phyloP scores from a whole-genome alignment of 2,797 vertebrate genomes.

The Uromys caudimaculatus region DNA sequence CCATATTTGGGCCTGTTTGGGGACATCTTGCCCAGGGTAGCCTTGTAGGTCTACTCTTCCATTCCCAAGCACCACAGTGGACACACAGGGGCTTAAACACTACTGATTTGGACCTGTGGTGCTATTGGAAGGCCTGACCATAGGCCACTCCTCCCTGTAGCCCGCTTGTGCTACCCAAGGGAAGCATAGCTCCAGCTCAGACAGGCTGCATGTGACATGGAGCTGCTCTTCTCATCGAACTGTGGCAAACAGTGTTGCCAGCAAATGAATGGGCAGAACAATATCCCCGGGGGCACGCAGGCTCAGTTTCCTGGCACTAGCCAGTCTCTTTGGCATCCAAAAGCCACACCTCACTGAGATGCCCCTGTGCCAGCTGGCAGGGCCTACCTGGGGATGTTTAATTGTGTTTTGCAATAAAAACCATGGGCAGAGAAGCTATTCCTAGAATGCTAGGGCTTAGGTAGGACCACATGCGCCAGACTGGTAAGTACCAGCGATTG shows the following conservation, averaged over 20 bases:
- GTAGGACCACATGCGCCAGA: not conserved
- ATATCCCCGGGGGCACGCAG: not conserved
- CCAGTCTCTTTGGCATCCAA: not conserved
- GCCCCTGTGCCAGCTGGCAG: not conserved
- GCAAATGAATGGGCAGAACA: not conserved
- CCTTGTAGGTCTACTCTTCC: not conserved
- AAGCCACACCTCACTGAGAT: not conserved
- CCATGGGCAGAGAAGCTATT: rapidly evolving
- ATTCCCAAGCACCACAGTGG: not conserved
- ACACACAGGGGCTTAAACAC: not conserved
- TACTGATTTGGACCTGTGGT: not conserved
- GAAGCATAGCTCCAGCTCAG: no score
- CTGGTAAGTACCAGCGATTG: rapidly evolving
- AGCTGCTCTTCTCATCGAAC: not conserved
- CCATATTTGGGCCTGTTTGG: not conserved
- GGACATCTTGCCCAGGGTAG: not conserved
- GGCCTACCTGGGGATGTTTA: not conserved
- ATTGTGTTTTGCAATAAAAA: not conserved
- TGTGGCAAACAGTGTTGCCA: rapidly evolving
- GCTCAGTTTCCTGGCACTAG: not conserved
- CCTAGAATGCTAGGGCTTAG: not conserved
- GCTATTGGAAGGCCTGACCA: not conserved
- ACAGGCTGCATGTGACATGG: rapidly evolving
- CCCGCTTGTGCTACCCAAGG: not conserved
- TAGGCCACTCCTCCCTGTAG: no score